Base-by-base conservation (phyloP, 2,113 vertebrate genomes). In the Dendrocopos noguchii region DNA sequence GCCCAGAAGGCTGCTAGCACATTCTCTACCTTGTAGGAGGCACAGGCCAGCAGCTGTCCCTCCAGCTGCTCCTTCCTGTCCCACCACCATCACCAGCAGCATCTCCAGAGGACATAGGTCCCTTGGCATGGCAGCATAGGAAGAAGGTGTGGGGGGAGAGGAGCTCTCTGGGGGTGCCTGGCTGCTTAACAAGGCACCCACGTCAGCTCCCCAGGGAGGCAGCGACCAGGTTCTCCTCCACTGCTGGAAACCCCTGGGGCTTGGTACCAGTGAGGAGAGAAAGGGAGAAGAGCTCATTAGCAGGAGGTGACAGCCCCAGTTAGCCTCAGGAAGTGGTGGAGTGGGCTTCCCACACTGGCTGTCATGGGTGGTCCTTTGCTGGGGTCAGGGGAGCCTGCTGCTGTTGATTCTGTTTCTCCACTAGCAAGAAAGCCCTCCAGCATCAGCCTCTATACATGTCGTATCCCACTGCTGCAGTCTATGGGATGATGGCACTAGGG, bases 1-100 rank as follows among this genome's bases (percentile, higher is more conserved):
- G 55, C 11, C 24, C 46, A 0, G 5, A 76, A 63, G 76, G 91
- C 84, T 90, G 39, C 39, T 4, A 11, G 79, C 12, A 42, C 60
- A 84, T 61, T 89, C 71, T 65, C 7, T 27, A 46, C 68, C 79
- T 53, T 66, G 3, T 11, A 71, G 73, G 94, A 93, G 85, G 87
- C 12, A 3, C 4, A 18, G 90, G 68, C 10, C 9, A 7, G 73
- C 76, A 60, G 76, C 74, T 21, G 8, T 96, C 94, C 94, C 96
- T 74, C 18, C 0, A 13, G 88, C 44, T 78, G 64, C 85, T 86
- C 80, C 91, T 96, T 97, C 87, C 95, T 24, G 34, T 94, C 91
- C 84, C 94, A 95, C 60, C 95, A 91, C 90, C 22, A 22, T 97
- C 97, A 97, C 84, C 39, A 42, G 79, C 47, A 39, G 31, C 57